Percentiles rank a stretch among this genome's conserved stretches.
Evolutionary conservation across 2,888 invertebrate genomes (phyloP).

Genomic region (Nipponacmea schrenckii): DNA sequence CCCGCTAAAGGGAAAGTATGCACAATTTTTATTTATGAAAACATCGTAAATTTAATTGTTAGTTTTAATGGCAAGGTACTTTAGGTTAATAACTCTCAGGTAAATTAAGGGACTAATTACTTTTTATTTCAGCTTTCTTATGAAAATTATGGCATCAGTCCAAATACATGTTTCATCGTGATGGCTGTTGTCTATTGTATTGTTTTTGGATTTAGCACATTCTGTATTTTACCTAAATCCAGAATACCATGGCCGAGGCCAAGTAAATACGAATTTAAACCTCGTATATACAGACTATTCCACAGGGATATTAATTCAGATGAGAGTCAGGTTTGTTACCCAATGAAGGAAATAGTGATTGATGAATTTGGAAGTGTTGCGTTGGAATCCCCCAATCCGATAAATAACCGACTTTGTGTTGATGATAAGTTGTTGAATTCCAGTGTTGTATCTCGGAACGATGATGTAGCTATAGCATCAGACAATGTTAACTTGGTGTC

Average conservation of each 20-base stretch:
- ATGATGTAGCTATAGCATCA: too few species aligned
- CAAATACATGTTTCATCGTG: constrained; percentile 1
- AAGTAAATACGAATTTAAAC: constrained; percentile 13
- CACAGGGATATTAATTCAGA: background rate
- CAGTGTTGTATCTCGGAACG: too few species aligned
- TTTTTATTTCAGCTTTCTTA: background rate
- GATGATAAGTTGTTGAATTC: too few species aligned
- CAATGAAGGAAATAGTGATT: background rate
- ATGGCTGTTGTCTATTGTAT: background rate
- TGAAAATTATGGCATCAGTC: constrained; percentile 9
- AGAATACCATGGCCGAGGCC: constrained; percentile 35
- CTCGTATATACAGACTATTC: background rate
- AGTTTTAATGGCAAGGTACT: too few species aligned
- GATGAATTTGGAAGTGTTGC: background rate
- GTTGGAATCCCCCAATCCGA: too few species aligned
- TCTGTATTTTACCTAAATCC: constrained; percentile 30
- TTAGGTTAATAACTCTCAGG: too few species aligned
- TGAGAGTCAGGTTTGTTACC: background rate
- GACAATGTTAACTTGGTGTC: too few species aligned
- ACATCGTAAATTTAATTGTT: too few species aligned
- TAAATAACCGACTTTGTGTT: too few species aligned
- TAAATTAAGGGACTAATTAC: too few species aligned
- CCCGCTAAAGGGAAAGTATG: too few species aligned
- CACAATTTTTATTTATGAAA: too few species aligned
- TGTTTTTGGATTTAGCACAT: constrained; percentile 25